Base-by-base conservation (phyloP, 2,797 vertebrate genomes). In the Stomatorhinus walkeri region DNA sequence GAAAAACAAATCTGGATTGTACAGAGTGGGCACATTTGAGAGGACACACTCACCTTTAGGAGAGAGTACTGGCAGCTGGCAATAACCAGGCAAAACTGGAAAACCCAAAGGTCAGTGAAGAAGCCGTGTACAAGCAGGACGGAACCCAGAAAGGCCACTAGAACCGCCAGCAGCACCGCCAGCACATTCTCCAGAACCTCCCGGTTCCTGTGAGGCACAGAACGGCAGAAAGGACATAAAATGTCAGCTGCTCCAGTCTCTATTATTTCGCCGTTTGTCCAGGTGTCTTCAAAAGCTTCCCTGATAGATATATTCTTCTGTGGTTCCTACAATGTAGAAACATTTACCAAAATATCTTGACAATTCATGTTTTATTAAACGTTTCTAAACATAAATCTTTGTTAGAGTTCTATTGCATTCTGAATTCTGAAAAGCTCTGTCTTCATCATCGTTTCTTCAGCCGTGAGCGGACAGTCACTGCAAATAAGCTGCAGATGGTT, bases 21-120 rank as follows among this genome's bases (percentile, higher is more conserved):
- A 86, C 28, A 36, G 51, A 22, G 43, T 61, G 12, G 19, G 7
- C 28, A 8, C 8, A 7, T 54, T n/a, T 22, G 1, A 24, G 43
- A 85, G 32, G 83, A 28, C 6, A 52, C 2, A 54, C 89, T 93
- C 94, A 99, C 98, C 97, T 99, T 99, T 46, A 99, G 94, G 85
- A 99, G 95, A 0, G 98, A 99, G 95, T 99, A 99, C 87, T 99
- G 98, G 96, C 98, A 99, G 93, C 98, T 98, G 88, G 98, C 98
- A 91, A 99, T 99, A 92, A 99, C 98, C 90, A 99, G 96, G 96
- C 98, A 99, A 95, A 99, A 99, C 95, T 98, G 98, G 94, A 99
- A 99, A 92, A 99, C 97, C 98, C 98, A 99, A 93, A 99, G 98
- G 94, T 99, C 98, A 64, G 97, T 97, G 96, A 99, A 99, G 95